Base-by-base conservation (phyloP, 2,113 vertebrate species). In the Apistogramma diplotaenia region DNA sequence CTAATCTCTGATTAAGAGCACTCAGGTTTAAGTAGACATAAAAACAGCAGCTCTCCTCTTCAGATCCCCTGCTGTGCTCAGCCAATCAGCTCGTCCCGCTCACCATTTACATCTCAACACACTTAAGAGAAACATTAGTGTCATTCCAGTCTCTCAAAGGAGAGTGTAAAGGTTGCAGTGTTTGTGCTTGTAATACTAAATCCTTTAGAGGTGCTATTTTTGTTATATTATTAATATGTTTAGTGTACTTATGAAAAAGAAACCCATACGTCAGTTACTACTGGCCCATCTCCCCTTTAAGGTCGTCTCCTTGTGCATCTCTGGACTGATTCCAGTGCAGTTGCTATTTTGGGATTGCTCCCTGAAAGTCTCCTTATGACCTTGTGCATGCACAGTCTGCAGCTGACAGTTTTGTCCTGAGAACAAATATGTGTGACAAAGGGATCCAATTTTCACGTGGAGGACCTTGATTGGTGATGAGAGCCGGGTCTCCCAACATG, bases 1-100 rank as follows among this genome's bases (percentile, higher is more conserved):
- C 60, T 89, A 78, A 89, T 88, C 83, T 80, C 81, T 55, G 81
- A 85, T 78, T 84, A 54, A 78, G 77, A 88, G 73, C 57, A 12
- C 62, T 62, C 21, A 4, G 40, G 77, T 84, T 76, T 57, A 81
- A 85, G 59, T 46, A 27, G 58, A 85, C 72, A 60, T 82, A 46
- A 71, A 81, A 89, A 80, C 82, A 89, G 56, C 73, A 81, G 81
- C 67, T 62, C 40, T n/a, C 62, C 76, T 62, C 56, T 55, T 18
- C 7, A 31, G 55, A 61, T 43, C 56, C 75, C 78, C 74, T 33
- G 85, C 86, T 81, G 84, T 35, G 74, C 82, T 89, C 76, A 31
- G 78, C 87, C 90, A 91, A 85, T 84, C 84, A 72, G 76, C 49
- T 85, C 31, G 25, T 23, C 13, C 16, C 3, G 27, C 35, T 83